phyloP scores from a whole-genome alignment of 1,140 invertebrate genomes.

The Ips nitidus region DNA sequence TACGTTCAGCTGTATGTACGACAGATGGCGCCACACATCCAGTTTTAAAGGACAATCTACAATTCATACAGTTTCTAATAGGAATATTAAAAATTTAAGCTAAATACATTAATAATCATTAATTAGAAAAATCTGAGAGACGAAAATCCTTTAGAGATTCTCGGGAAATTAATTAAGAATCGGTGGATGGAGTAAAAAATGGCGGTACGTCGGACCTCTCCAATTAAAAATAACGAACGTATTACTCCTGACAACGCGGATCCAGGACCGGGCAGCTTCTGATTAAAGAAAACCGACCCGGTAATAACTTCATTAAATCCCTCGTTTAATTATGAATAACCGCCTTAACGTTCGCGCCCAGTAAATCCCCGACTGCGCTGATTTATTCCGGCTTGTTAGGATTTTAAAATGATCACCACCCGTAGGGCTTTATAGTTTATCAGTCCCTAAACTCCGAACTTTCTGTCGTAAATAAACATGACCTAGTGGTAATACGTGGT shows the following conservation, averaged over 20 bases:
- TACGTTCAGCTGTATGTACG: too few relatives aligned
- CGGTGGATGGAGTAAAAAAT: too few relatives aligned
- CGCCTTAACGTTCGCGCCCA: not conserved
- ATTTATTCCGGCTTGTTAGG: conserved; percentile 23
- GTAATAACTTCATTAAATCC: conserved; percentile 31
- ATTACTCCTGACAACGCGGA: not conserved
- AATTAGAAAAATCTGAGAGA: too few relatives aligned
- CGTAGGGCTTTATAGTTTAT: conserved; percentile 2
- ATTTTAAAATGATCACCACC: conserved; percentile 27
- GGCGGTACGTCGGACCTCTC: not conserved
- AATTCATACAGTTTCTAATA: too few relatives aligned
- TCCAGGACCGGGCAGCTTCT: not conserved
- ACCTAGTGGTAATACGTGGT: too few relatives aligned
- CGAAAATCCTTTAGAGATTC: too few relatives aligned
- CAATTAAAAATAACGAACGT: conserved; percentile 3
- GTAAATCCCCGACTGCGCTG: not conserved
- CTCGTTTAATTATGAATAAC: conserved; percentile 28
- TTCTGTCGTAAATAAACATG: too few relatives aligned
- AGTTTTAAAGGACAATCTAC: too few relatives aligned
- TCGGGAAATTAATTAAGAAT: too few relatives aligned
- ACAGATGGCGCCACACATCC: too few relatives aligned
- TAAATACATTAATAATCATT: too few relatives aligned
- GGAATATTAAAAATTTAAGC: too few relatives aligned
- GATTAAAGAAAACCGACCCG: conserved; percentile 15
- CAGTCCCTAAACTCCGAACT: not conserved